A percentile compares a stretch with the other conserved stretches of the same genome.
phyloP scores from a whole-genome alignment of 2,888 invertebrate genomes.

The Dioctria rufipes region DNA sequence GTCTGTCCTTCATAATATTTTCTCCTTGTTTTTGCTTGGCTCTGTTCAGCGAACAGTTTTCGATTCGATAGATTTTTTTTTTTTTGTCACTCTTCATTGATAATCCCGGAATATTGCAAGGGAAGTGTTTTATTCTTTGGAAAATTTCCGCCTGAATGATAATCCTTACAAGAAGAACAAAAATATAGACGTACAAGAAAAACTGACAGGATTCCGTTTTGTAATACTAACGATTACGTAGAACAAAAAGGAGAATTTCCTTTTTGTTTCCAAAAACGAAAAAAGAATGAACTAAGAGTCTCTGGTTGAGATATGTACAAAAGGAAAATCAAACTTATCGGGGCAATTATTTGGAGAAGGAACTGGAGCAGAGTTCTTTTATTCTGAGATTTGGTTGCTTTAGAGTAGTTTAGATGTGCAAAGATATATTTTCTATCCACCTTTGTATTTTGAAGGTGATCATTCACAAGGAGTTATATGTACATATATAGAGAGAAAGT shows the following conservation, averaged over 20 bases:
- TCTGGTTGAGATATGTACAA: neutral
- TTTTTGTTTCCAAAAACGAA: too few species aligned
- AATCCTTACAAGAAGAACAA: constrained; percentile 22
- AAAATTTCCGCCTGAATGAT: constrained; percentile 50
- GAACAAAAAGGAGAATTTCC: constrained; percentile 22
- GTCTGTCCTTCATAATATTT: constrained; percentile 8
- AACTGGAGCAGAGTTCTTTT: neutral
- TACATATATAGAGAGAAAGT: too few species aligned
- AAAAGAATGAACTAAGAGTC: constrained; percentile 2
- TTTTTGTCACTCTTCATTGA: constrained; percentile 46
- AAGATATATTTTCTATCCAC: too few species aligned
- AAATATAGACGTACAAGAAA: constrained; percentile 22
- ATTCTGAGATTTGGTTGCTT: too few species aligned
- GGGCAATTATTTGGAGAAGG: constrained; percentile 30
- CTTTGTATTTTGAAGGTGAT: too few species aligned
- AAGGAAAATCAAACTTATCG: constrained; percentile 23
- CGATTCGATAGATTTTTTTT: constrained; percentile 2
- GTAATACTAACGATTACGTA: constrained; percentile 38
- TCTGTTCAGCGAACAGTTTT: neutral
- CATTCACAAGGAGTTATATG: too few species aligned
- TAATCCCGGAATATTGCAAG: constrained; percentile 42
- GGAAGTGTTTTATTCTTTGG: constrained; percentile 45
- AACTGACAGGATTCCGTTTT: constrained; percentile 14
- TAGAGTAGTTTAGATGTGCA: too few species aligned
- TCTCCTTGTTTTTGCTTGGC: constrained; percentile 5